phyloP scores from a whole-genome alignment of 2,888 invertebrate species.

The Lasioglossum vierecki region DNA sequence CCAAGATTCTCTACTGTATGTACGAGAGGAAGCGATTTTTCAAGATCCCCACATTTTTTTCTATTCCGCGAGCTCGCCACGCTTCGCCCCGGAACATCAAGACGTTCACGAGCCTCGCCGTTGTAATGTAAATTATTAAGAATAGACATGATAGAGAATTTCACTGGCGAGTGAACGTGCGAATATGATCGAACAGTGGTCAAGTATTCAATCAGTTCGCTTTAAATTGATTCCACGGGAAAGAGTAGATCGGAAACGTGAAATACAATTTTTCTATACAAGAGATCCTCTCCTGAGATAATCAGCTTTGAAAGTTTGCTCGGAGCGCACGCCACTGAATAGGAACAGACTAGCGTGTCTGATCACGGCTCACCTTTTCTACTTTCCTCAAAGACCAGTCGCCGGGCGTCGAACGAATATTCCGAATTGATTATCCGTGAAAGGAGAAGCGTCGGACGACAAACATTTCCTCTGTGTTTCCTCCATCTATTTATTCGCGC shows the following conservation, averaged over 20 bases:
- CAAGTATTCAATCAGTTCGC: background rate
- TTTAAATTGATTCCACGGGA: background rate
- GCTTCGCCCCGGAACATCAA: background rate
- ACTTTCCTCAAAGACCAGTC: background rate
- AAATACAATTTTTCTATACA: background rate
- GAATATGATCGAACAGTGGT: background rate
- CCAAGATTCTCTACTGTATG: slow-evolving; percentile 9
- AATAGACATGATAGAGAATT: background rate
- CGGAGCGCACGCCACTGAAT: background rate
- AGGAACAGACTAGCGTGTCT: background rate
- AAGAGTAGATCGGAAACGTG: background rate
- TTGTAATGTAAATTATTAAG: background rate
- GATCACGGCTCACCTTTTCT: background rate
- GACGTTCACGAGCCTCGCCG: background rate
- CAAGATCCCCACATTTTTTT: background rate
- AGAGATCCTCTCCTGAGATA: background rate
- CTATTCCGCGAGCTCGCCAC: background rate
- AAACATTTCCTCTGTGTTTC: background rate
- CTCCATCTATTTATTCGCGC: background rate
- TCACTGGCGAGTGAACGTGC: background rate
- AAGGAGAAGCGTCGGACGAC: background rate
- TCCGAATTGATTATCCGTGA: slow-evolving; percentile 3
- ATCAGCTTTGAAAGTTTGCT: background rate
- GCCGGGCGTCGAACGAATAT: background rate
- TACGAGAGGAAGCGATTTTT: slow-evolving; percentile 14